Base-by-base conservation (phyloP, 2,113 vertebrate genomes). In the Ptychochromis oligacanthus region DNA sequence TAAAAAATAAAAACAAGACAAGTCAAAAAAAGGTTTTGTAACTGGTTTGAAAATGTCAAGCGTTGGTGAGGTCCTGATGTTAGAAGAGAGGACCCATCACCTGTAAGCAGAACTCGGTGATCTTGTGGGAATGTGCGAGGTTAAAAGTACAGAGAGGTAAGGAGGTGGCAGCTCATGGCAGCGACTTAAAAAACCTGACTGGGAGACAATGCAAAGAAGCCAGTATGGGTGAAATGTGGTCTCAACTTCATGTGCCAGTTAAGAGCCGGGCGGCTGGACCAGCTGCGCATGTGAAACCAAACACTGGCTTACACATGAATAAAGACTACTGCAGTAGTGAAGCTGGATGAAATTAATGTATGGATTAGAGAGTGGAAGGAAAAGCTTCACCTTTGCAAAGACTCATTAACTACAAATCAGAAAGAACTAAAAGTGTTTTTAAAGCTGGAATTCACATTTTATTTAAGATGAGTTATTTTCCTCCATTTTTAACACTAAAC, bases 341-440 rank as follows among this genome's bases (percentile, higher is more conserved):
- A 28, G 24, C 64, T 70, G 9, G 64, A 70, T 70, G 64, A 70
- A 70, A 70, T 70, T 40, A 70, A 70, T 70, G 15, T 15, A 70
- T 70, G 64, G 64, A 70, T 70, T 24, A 49, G 12, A 70, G 7
- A 49, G 49, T 26, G 46, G 64, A 70, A 49, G 40, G 22, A 70
- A 13, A 12, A 24, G 24, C 64, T 70, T 49, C 64, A 49, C 9
- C 40, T 70, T 26, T 46, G 64, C 64, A 26, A 43, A 13, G 2
- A 43, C 34, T 36, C 34, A 36, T 38, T 10, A 38, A 38, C 22
- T 65, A 43, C 38, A 26, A 43, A 65, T 43, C n/a, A 24, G n/a
- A 65, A 40, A 36, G 34, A 7, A 36, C 4, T 36, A 7, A 36
- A 36, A 40, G n/a, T 24, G 36, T 43, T 65, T n/a, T 40, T 40